A percentile compares a stretch with the other conserved stretches of the same genome.
phyloP scores from a whole-genome alignment of 2,888 invertebrate species.

The Imbricaverruca yamaguchii region DNA sequence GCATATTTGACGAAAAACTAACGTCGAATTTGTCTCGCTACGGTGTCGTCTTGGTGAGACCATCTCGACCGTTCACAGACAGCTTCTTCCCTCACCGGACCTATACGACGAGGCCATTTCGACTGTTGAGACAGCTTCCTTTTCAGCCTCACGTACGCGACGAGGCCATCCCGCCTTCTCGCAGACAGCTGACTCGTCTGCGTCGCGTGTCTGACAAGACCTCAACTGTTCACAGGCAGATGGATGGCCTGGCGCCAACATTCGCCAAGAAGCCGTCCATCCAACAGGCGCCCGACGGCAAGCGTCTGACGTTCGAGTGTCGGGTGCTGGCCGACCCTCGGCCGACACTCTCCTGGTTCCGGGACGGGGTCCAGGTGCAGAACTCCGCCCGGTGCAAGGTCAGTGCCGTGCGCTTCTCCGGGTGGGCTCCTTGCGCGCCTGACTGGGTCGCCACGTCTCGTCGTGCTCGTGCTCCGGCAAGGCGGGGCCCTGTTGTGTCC shows the following conservation, averaged over 20 bases:
- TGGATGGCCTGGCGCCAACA: slow-evolving; percentile 94
- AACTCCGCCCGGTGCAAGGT: slow-evolving; percentile 83
- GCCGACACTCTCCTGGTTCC: slow-evolving; percentile 82
- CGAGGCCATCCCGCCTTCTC: too few species aligned
- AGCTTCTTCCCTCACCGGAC: background rate
- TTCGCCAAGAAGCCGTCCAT: slow-evolving; percentile 97
- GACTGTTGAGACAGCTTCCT: background rate
- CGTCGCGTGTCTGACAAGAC: background rate
- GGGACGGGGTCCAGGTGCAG: slow-evolving; percentile 71
- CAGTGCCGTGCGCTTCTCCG: slow-evolving; percentile 24
- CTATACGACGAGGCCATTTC: too few species aligned
- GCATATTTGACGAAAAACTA: too few species aligned
- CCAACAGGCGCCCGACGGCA: slow-evolving; percentile 92
- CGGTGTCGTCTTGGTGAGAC: too few species aligned
- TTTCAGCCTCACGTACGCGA: background rate
- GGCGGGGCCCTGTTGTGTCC: too few species aligned
- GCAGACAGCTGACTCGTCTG: background rate
- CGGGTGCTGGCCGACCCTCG: slow-evolving; percentile 88
- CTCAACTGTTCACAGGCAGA: slow-evolving; percentile 60
- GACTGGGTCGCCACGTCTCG: too few species aligned
- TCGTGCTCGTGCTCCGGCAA: too few species aligned
- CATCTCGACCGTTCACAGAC: too few species aligned
- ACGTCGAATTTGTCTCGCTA: too few species aligned
- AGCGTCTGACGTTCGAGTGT: slow-evolving; percentile 86
- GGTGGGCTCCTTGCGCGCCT: too few species aligned